Evolutionary conservation across 2,888 invertebrate genomes (phyloP), one percentile per base, ranked within the genome.

Genomic region (Cantharis rustica): DNA sequence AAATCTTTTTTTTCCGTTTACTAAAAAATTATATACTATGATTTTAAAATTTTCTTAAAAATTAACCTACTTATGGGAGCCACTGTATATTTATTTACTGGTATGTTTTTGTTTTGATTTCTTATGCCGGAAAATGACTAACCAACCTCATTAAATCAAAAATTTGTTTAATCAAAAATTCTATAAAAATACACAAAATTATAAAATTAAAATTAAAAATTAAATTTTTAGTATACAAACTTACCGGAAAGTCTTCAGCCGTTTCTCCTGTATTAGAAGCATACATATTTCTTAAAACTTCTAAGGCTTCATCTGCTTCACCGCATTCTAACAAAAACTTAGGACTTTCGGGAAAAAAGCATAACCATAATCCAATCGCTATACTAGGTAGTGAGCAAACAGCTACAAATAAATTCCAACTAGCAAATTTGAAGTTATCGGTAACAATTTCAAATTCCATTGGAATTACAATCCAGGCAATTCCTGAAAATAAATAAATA

Each of bases 251-350:
- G 77, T 92, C 91, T 10, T 91, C 92, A 16, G 92, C 90, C 80
- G 91, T 90, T 74, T 93, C 92, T 47, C 94, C 94, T 3, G 94
- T 95, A 85, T 95, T 95, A 81, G 90, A 90, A 31, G 90, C 89
- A 87, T 93, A 95, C 86, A 95, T 93, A 82, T 91, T 89, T 83
- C 92, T 91, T 63, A 95, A 90, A 23, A 93, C 91, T 63, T 90
- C 89, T 7, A 95, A 89, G 0, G 95, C 95, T 62, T 93, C 93
- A 68, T 95, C 94, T 20, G 94, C 91, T 86, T 95, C 94, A 0
- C 95, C 95, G 84, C 93, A 93, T 87, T 95, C 95, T 86, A 95
- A 90, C 84, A 95, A 90, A 87, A 95, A 95, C 87, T 95, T 95
- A 1, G 95, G 95, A 85, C 95, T 95, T 88, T 95, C 95, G 0